Evolutionary conservation across 2,113 vertebrate genomes (phyloP).

Genomic region (Panthera tigris): DNA sequence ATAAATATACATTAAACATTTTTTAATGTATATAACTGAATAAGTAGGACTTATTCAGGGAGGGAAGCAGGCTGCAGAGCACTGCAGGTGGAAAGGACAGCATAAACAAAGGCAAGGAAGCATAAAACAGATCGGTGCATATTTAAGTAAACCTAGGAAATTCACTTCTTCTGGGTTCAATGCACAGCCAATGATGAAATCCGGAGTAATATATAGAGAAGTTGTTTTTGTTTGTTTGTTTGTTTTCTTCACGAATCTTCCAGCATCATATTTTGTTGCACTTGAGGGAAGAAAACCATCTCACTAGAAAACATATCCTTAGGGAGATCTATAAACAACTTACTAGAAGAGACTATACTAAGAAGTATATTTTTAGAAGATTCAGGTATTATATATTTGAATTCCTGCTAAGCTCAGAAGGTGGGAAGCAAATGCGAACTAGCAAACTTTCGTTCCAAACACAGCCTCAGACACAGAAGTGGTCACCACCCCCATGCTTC

Average conservation of each 20-base stretch:
- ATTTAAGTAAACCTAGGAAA: neutral
- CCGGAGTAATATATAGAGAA: neutral
- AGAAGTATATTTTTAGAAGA: neutral
- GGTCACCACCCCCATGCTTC: neutral
- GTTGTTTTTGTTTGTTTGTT: neutral
- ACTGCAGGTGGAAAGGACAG: neutral
- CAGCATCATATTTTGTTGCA: neutral
- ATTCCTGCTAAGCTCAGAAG: neutral
- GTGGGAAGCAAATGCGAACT: neutral
- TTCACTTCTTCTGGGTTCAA: neutral
- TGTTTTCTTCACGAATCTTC: neutral
- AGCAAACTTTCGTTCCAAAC: neutral
- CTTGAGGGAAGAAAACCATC: neutral
- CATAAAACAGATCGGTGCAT: neutral
- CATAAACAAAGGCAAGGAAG: neutral
- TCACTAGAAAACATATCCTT: neutral
- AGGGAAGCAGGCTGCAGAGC: neutral
- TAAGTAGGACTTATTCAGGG: neutral
- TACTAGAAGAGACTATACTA: neutral
- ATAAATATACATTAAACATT: too few species aligned
- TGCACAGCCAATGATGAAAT: neutral
- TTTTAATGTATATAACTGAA: too few species aligned
- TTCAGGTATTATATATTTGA: neutral
- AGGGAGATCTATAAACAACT: conserved; percentile 8
- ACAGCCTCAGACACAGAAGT: neutral